phyloP scores from a whole-genome alignment of 1,140 invertebrate genomes.

The Aplysia californica region DNA sequence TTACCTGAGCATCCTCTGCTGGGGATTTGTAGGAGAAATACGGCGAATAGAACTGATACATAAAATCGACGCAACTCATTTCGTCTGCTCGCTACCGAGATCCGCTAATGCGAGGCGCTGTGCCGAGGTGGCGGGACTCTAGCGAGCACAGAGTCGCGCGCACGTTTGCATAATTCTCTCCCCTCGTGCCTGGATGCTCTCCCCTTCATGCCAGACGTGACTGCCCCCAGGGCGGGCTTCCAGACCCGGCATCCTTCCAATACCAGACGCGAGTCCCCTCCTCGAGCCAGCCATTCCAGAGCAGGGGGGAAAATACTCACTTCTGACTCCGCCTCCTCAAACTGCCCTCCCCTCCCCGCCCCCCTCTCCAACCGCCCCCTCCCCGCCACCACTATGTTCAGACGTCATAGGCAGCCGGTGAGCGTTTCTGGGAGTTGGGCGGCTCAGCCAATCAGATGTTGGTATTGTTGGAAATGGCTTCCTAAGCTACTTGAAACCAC shows the following conservation, averaged over 20 bases:
- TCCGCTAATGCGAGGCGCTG: background rate
- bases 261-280: background rate
- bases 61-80: constrained; percentile 44
- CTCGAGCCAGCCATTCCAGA: constrained; percentile 26
- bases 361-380: no score
- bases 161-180: constrained; percentile 17
- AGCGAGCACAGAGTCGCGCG: background rate
- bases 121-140: background rate
- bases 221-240: constrained; percentile 10
- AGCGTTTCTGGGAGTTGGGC: no score
- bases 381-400: no score
- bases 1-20: constrained; percentile 42
- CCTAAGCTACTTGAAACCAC: no score
- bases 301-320: background rate
- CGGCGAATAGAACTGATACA: constrained; percentile 49
- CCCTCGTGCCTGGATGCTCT: constrained; percentile 14
- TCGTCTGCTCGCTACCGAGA: background rate
- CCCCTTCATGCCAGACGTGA: constrained; percentile 18
- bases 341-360: no score
- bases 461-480: no score
- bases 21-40: constrained; percentile 43
- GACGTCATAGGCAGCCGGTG: no score
- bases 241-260: constrained; percentile 19
- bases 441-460: no score
- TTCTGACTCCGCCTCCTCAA: constrained; percentile 12